Base-by-base conservation (phyloP, 2,888 invertebrate species). In the Patella depressa region DNA sequence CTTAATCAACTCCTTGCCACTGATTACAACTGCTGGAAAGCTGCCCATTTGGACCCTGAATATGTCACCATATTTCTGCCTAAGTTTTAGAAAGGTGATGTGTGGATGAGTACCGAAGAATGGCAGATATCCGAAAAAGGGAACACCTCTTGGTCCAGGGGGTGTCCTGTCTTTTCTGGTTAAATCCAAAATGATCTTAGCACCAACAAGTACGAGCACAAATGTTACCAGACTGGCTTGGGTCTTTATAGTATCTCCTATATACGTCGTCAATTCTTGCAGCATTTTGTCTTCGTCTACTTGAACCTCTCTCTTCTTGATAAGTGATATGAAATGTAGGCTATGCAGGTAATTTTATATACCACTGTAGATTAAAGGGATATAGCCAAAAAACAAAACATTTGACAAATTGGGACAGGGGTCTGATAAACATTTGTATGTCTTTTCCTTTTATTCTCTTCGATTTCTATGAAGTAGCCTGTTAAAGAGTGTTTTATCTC, bases 51-150 rank as follows among this genome's bases (percentile, higher is more conserved):
- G 75, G 29, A 85, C 79, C 17, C 75, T 74, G 76, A 79, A 83
- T 15, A 85, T 75, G 70, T 83, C 80, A 14, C 85, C 85, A 75
- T 83, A 84, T 9, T 45, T 75, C 14, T 79, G 73, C 14, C 83
- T 73, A 78, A 82, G 78, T 65, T 72, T 74, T 7, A 24, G 55
- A 69, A 84, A 81, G n/a, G 81, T 83, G 53, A 71, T 17, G 12
- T 78, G 79, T 12, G 84, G 84, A 5, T 78, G 24, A 17, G 71
- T 71, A 5, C 81, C 82, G 14, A 85, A 77, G 12, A 82, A 79
- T 15, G 82, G 83, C 54, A 85, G 78, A 70, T 84, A 82, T 3
- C 85, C 85, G 2, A 85, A 65, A 45, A 85, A 29, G 12, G 85
- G 85, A 17, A 81, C 75, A 17, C 83, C 83, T 75, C 79, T 75